Evolutionary conservation across 2,888 invertebrate species (phyloP).

Genomic region (Leptinotarsa tumamoca): DNA sequence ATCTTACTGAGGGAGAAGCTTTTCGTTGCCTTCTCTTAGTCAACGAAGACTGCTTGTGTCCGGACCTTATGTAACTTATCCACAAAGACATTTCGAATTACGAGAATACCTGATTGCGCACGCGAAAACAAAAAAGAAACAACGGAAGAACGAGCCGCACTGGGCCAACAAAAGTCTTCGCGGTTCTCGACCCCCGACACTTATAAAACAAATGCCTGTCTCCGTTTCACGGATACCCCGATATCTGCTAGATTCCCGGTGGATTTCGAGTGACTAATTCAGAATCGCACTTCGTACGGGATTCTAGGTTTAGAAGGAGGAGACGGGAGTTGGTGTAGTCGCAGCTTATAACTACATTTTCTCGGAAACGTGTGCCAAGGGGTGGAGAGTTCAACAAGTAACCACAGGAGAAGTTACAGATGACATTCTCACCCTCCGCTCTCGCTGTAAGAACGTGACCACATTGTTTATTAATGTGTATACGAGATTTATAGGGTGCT

Average conservation of each 20-base stretch:
- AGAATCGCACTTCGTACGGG: neutral
- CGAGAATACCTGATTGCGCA: neutral
- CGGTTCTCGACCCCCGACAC: neutral
- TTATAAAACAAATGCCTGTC: neutral
- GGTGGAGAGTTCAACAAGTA: constrained; percentile 24
- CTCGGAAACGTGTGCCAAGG: neutral
- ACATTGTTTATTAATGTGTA: constrained; percentile 1
- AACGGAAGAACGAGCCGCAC: neutral
- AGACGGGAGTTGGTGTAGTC: constrained; percentile 5
- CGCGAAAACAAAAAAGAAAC: neutral
- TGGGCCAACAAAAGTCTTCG: neutral
- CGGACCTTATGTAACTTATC: constrained; percentile 57
- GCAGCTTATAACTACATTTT: constrained; percentile 2
- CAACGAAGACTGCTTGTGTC: constrained; percentile 41
- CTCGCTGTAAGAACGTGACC: neutral
- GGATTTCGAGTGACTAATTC: constrained; percentile 6
- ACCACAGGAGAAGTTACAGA: neutral
- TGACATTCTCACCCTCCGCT: constrained; percentile 1
- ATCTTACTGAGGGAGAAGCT: constrained; percentile 29
- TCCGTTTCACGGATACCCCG: neutral
- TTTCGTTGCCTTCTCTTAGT: constrained; percentile 34
- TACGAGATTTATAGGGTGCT: neutral
- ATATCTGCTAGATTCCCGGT: neutral
- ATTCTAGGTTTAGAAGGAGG: constrained; percentile 10
- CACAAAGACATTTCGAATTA: constrained; percentile 54